Evolutionary conservation across 2,888 invertebrate genomes (phyloP), one percentile per base, ranked within the genome.

Genomic region (Sepioteuthis lessoniana): DNA sequence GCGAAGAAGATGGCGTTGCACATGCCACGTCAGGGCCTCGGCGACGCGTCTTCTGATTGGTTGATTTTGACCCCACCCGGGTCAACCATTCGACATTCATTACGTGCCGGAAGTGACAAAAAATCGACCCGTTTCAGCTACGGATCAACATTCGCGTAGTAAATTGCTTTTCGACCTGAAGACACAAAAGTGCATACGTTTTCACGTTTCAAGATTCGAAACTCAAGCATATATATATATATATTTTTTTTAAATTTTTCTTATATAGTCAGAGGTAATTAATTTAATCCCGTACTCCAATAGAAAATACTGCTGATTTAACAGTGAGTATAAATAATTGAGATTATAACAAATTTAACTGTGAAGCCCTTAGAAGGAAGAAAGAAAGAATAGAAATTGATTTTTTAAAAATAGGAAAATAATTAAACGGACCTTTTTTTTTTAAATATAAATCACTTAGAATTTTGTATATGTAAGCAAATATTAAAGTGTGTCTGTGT

Each of bases 1-100:
- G 76, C 76, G 31, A 92, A 46, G 46, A 46, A 92, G 92, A 92
- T 92, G 92, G 92, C 92, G 92, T 92, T 92, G 42, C 47, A 92
- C 35, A 92, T 92, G 92, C 92, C 92, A 92, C 92, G 92, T 92
- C 92, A 92, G 31, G 92, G 42, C 47, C 46, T 92, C 47, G n/a
- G 46, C 47, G 42, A 47, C 38, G 92, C 47, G 92, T 46, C n/a
- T 92, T 92, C 47, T 92, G 92, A 92, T 92, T 92, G 92, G 92
- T 92, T 47, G 92, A 47, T 42, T 92, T 47, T 38, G 92, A 92
- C 92, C 47, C 47, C 47, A 47, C 47, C 42, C 42, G 92, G 92
- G 92, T 92, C 92, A 92, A 25, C 92, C 46, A 92, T 76, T 76
- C 76, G 76, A 76, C n/a, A 76, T 76, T 76, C 76, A 76, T 76